Evolutionary conservation across 2,797 vertebrate species (phyloP).

Genomic region (Pseudocheirus occidentalis): DNA sequence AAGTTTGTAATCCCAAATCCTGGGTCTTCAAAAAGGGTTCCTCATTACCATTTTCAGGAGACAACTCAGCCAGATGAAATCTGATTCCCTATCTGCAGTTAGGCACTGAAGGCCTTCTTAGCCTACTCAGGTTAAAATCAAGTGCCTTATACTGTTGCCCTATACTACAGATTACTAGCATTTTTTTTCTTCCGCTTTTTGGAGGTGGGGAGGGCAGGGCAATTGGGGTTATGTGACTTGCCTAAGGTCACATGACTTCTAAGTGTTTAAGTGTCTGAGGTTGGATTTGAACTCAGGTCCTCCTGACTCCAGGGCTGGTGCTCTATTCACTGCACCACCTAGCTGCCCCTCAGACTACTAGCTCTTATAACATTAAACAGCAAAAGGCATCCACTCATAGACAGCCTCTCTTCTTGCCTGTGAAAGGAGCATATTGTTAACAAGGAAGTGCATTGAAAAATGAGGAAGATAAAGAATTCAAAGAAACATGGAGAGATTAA

Average conservation of each 20-base stretch:
- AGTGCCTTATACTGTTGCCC: neutral
- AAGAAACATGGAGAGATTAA: neutral
- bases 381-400: neutral
- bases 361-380: neutral
- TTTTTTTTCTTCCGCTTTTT: too few species aligned
- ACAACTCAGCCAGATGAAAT: neutral
- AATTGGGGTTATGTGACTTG: too few species aligned
- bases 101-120: too few species aligned
- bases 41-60: neutral
- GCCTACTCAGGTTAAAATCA: neutral
- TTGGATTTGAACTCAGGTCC: too few species aligned
- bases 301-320: too few species aligned
- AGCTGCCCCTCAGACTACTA: too few species aligned
- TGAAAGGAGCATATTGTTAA: neutral
- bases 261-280: too few species aligned
- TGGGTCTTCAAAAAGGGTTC: neutral
- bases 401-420: neutral
- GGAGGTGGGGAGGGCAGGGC: too few species aligned
- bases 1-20: neutral
- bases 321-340: too few species aligned
- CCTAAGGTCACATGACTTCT: too few species aligned
- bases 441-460: neutral
- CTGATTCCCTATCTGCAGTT: neutral
- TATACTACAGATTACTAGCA: too few species aligned
- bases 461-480: neutral